A percentile compares a stretch with the other conserved stretches of the same genome.
These are phyloP conservation scores for Orthonyx spaldingii DNA, from an alignment of 2,113 vertebrate genomes.

Conservation along the genomic window DNA sequence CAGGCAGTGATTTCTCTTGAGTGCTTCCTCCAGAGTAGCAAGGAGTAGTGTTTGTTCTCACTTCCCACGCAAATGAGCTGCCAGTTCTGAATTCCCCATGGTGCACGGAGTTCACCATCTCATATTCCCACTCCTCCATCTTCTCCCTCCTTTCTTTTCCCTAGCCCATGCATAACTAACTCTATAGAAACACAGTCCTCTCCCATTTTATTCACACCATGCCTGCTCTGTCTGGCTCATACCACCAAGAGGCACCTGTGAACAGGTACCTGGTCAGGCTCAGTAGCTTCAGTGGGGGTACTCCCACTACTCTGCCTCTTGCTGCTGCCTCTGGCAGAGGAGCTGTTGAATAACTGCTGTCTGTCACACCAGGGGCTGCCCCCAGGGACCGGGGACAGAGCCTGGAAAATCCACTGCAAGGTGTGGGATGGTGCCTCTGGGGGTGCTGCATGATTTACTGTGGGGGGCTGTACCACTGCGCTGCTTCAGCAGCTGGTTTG, in stretches of 20 bases:
- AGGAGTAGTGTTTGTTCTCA: background rate
- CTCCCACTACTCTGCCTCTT: background rate
- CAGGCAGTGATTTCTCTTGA: background rate
- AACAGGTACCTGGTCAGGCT: background rate
- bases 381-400: background rate
- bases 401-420: background rate
- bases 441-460: background rate
- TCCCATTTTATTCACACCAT: background rate
- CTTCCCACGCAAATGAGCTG: background rate
- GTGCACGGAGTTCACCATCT: background rate
- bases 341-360: background rate
- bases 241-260: background rate
- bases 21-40: background rate
- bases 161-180: background rate
- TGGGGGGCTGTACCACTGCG: background rate
- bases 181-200: background rate
- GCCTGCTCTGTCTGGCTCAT: background rate
- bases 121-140: background rate
- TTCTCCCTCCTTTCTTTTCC: background rate
- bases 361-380: background rate
- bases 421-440: background rate
- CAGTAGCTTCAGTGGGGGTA: background rate
- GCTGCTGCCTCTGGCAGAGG: background rate
- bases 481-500: background rate
- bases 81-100: background rate